These are phyloP conservation scores for Apantesis nais DNA, from an alignment of 2,888 invertebrate species.

Conservation along the genomic window DNA sequence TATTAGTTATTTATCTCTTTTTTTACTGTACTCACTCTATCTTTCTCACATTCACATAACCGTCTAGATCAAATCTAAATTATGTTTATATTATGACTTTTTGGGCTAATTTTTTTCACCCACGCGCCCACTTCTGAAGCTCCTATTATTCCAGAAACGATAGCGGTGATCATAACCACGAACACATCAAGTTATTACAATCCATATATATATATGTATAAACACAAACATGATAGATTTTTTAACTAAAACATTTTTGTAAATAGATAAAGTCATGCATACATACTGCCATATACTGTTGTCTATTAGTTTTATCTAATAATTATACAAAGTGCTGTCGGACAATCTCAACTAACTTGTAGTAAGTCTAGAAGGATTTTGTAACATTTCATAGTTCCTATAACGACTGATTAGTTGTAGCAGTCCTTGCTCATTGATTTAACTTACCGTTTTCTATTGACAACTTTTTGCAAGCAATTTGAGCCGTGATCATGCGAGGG, in stretches of 20 bases:
- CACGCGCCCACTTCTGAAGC: not conserved
- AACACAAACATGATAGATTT: not conserved
- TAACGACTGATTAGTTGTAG: not conserved
- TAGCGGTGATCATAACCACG: not conserved
- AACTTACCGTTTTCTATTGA: slow-evolving; percentile 53
- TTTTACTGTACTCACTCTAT: not conserved
- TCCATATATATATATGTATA: no score
- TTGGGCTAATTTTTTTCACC: not conserved
- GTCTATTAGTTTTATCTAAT: not conserved
- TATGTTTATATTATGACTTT: not conserved
- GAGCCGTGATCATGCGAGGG: slow-evolving; percentile 62
- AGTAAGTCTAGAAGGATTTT: not conserved
- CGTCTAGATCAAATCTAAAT: not conserved
- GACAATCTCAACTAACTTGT: not conserved
- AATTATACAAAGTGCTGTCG: not conserved
- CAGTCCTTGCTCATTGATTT: slow-evolving; percentile 16
- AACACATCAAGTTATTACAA: not conserved
- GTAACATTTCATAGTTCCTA: not conserved
- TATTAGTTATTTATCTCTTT: not conserved
- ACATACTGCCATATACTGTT: not conserved
- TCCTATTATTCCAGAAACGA: not conserved
- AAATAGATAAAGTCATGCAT: not conserved
- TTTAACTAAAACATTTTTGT: no score
- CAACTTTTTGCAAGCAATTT: slow-evolving; percentile 53
- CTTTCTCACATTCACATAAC: not conserved